Evolutionary conservation across 2,797 vertebrate species (phyloP).

Genomic region (Neopelma chrysocephalum): DNA sequence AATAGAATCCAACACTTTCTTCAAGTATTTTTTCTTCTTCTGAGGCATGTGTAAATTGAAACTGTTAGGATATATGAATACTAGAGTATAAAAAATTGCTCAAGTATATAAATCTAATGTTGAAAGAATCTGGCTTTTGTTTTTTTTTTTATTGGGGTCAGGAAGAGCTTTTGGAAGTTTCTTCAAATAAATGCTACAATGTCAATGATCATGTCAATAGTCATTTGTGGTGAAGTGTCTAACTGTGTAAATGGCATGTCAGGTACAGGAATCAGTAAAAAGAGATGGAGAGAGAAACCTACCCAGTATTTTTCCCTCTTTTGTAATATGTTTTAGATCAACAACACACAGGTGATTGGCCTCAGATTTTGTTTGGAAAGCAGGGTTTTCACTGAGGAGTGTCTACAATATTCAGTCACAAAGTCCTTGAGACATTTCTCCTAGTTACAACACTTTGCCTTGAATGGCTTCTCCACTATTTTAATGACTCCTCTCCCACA

Average conservation of each 20-base stretch:
- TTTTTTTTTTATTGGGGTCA: not conserved
- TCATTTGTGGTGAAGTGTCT: not conserved
- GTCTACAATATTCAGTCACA: not conserved
- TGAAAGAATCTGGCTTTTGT: not conserved
- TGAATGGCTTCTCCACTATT: not conserved
- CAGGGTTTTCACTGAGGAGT: not conserved
- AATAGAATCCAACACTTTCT: not conserved
- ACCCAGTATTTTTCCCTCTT: not conserved
- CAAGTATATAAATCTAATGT: not conserved
- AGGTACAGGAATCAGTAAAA: not conserved
- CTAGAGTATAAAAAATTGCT: not conserved
- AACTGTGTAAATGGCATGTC: not conserved
- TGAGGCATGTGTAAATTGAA: not conserved
- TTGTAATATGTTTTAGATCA: not conserved
- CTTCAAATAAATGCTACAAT: not conserved
- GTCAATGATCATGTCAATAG: not conserved
- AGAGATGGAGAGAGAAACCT: not conserved
- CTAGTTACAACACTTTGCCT: not conserved
- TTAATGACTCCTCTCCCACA: not conserved
- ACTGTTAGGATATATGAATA: not conserved
- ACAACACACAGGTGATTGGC: not conserved
- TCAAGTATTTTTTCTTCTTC: not conserved
- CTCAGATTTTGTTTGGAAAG: not conserved
- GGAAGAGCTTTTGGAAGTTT: not conserved
- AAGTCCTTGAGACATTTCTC: not conserved